Evolutionary conservation across 2,888 invertebrate species (phyloP).

Genomic region (Mystacides longicornis): DNA sequence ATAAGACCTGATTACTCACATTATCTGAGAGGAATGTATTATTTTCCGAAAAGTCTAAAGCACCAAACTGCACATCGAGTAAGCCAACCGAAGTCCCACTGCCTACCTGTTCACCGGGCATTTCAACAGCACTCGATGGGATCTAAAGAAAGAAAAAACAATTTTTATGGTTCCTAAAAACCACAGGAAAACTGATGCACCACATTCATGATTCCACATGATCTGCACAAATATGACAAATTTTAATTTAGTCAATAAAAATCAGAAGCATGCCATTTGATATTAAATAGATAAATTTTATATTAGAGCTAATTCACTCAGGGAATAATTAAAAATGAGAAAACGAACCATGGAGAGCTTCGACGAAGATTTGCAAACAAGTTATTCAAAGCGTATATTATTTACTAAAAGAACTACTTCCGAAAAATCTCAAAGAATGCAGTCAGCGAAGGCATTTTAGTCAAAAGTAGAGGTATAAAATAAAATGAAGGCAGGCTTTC

Average conservation of each 20-base stretch:
- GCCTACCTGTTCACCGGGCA: conserved; percentile 77
- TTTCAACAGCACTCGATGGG: conserved; percentile 89
- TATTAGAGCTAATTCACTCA: too few relatives aligned
- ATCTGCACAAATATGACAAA: neutral
- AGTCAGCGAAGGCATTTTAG: too few relatives aligned
- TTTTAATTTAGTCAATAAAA: neutral
- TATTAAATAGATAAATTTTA: neutral
- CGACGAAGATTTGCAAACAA: too few relatives aligned
- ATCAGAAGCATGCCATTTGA: neutral
- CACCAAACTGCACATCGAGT: conserved; percentile 92
- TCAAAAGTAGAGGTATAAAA: too few relatives aligned
- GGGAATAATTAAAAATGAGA: too few relatives aligned
- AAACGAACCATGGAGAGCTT: too few relatives aligned
- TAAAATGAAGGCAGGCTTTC: too few relatives aligned
- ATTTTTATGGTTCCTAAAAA: neutral
- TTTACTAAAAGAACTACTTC: too few relatives aligned
- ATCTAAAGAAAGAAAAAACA: conserved; percentile 54
- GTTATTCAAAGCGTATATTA: too few relatives aligned
- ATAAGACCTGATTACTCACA: neutral
- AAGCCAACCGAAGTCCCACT: conserved; percentile 60
- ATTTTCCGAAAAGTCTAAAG: conserved; percentile 63
- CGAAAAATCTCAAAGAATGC: too few relatives aligned
- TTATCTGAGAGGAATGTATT: conserved; percentile 34
- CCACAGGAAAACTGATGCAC: neutral
- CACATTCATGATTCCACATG: neutral